Base-by-base conservation (phyloP, 2,888 invertebrate species). In the Amphipoea lucens region DNA sequence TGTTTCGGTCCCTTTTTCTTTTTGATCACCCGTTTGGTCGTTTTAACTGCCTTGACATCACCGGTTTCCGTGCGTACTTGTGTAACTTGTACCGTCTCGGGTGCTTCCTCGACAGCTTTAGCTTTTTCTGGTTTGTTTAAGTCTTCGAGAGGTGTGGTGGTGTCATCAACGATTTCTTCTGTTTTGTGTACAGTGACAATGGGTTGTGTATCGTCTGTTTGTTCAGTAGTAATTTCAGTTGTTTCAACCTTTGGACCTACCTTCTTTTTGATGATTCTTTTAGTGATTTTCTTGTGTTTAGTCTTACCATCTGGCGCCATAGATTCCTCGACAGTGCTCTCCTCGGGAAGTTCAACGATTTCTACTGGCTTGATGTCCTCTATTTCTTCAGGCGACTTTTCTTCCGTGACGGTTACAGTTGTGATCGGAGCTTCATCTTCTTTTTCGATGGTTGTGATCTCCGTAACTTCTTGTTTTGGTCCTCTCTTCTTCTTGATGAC, bases 51-150 rank as follows among this genome's bases (percentile, higher is more conserved):
- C 20, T 20, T 54, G 2, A 54, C 6, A 2, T 54, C 54, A 0
- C 54, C 95, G 91, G 92, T 95, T 66, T 88, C 84, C 0, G 79
- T 78, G 14, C 70, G 79, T 0, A 79, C 70, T 73, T 81, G 79
- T 11, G 79, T 76, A 0, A 86, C 57, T 23, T 82, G 81, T 0
- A 84, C 66, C 0, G 72, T 78, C 45, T 84, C 84, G 0, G 84
- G 81, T 4, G 11, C 20, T 40, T 83, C 84, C 4, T 83, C 85
- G 0, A 87, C 29, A 0, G 60, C 14, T 9, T 57, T 67, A 0
- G 79, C 83, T 6, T 4, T 70, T 1, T 81, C 81, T 60, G 81
- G 87, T 89, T 67, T 67, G 40, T 74, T 71, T 68, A 74, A 65
- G 9, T 81, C 66, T 66, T 57, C 57, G 2, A 85, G 23, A 1